Evolutionary conservation across 2,888 invertebrate species (phyloP), one percentile per base, ranked within the genome.

Genomic region (Polyommatus icarus): DNA sequence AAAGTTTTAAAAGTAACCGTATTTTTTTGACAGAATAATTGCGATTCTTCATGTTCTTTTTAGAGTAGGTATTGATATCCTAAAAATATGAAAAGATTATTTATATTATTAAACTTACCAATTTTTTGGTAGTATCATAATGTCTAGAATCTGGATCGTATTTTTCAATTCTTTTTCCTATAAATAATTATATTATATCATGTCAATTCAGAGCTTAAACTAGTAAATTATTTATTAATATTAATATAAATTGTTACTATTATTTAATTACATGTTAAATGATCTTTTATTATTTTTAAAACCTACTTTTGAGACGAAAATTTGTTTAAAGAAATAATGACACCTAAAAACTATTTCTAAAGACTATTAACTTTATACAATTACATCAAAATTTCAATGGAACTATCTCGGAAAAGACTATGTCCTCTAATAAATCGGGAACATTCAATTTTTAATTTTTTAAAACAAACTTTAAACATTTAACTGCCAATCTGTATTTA

Each of bases 401-500:
- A 67, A 67, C 67, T 67, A 61, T 61, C 6, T 29, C 67, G 29
- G 29, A 67, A 18, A 67, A 18, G 12, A 29, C 67, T 67, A 29
- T n/a, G n/a, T 24, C 59, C 24, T 32, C 1, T 29, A 67, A 32
- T 67, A 67, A 32, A 6, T 67, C 24, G 67, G 67, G 67, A 67
- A 67, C 67, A 32, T 29, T 67, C 0, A 67, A 67, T 67, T 61
- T 59, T 24, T 15, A 5, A 29, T 6, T 6, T 32, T 29, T 67
- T 32, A 0, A 67, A 29, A 29, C 29, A 29, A 67, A 32, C 6
- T 40, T 32, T 32, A 36, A 10, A 32, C 15, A 72, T 72, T 18
- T 18, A 54, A 72, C 15, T 36, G 72, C 72, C 72, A 72, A 72
- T 72, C 20, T n/a, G 36, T 40, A 36, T 76, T 78, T 77, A 78